Conservation (phyloP, 2,113 vertebrate genomes). For the Anolis carolinensis region DNA sequence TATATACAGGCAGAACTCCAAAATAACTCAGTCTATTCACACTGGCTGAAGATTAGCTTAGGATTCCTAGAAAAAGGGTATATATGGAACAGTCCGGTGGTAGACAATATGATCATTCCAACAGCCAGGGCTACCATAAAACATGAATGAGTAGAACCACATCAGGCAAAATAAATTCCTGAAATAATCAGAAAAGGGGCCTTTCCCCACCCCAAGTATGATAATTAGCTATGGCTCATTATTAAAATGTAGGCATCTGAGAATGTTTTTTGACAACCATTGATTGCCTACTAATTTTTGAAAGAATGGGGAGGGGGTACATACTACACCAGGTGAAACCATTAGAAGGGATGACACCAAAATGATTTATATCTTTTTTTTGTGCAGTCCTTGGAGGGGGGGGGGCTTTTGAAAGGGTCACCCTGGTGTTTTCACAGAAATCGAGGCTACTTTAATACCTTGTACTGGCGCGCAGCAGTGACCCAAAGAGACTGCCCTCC, state of each 20-base stretch:
- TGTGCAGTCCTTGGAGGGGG: too few species aligned
- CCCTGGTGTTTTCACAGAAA: too few species aligned
- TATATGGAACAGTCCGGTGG: background rate
- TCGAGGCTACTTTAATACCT: too few species aligned
- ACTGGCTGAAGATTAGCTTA: background rate
- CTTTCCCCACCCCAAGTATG: background rate
- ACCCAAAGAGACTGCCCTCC: too few species aligned
- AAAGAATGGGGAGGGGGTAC: background rate
- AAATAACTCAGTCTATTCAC: background rate
- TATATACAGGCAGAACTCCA: conserved; percentile 1
- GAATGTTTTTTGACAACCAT: background rate
- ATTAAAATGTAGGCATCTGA: background rate
- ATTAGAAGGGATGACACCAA: too few species aligned
- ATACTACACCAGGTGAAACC: too few species aligned
- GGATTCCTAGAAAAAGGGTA: background rate
- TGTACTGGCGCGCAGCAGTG: too few species aligned
- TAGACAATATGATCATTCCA: background rate
- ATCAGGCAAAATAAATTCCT: background rate
- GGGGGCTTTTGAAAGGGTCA: too few species aligned
- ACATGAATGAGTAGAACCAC: background rate
- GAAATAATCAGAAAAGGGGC: background rate
- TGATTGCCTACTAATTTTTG: background rate
- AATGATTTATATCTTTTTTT: too few species aligned
- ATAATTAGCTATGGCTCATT: background rate
- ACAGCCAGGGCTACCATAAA: background rate